Conservation (phyloP, 2,888 invertebrate genomes). For the Drosophila rubida region DNA sequence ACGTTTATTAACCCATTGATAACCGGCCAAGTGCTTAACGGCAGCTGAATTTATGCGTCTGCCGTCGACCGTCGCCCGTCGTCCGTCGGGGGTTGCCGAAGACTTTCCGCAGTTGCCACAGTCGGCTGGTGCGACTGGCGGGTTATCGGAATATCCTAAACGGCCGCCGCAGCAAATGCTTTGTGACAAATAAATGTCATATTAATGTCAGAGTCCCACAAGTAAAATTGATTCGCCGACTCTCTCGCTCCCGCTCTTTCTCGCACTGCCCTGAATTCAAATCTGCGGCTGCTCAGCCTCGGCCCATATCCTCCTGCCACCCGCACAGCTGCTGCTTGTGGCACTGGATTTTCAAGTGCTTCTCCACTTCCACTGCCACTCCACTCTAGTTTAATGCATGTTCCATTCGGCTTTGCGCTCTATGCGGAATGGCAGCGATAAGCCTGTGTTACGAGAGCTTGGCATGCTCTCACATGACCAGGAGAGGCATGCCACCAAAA, state of each 20-base stretch:
- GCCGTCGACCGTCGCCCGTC: slow-evolving; percentile 32
- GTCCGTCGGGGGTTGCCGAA: slow-evolving; percentile 9
- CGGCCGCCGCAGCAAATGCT: slow-evolving; percentile 58
- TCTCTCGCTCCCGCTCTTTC: not conserved
- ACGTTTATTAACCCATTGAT: slow-evolving; percentile 79
- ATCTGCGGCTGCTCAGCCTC: slow-evolving; percentile 33
- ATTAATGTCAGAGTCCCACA: slow-evolving; percentile 75
- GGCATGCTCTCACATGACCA: slow-evolving; percentile 1
- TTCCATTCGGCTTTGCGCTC: slow-evolving; percentile 51
- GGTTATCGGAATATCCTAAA: slow-evolving; percentile 59
- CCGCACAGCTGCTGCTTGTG: slow-evolving; percentile 13
- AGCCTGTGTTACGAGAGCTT: slow-evolving; percentile 57
- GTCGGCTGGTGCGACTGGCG: slow-evolving; percentile 42
- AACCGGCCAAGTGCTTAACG: slow-evolving; percentile 73
- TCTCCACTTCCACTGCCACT: not conserved
- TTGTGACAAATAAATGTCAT: slow-evolving; percentile 79
- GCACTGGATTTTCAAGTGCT: slow-evolving; percentile 43
- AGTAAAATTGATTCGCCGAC: slow-evolving; percentile 68
- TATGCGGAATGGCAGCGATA: slow-evolving; percentile 64
- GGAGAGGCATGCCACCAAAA: slow-evolving; percentile 1
- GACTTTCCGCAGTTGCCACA: not conserved
- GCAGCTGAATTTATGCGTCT: slow-evolving; percentile 71
- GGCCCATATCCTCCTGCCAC: not conserved
- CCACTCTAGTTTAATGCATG: slow-evolving; percentile 58
- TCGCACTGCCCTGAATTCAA: slow-evolving; percentile 38